Conservation (phyloP, 2,888 invertebrate species). For the Troglohyphantes excavatus region DNA sequence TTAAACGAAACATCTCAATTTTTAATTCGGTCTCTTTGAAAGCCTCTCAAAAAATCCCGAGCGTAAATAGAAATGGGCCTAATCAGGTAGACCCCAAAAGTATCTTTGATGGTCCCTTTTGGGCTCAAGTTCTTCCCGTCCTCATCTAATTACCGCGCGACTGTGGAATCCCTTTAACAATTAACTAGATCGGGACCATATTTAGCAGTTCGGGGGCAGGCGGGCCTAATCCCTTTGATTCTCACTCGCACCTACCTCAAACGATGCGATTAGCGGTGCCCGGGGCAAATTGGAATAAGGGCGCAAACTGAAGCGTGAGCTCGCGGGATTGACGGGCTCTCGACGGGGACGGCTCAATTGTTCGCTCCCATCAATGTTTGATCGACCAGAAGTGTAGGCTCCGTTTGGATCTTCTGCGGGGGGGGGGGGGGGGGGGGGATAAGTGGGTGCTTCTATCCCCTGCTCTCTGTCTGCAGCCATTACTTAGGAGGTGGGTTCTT, state of each 20-base stretch:
- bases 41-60: too few species aligned
- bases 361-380: conserved; percentile 77
- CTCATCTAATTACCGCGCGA: conserved; percentile 38
- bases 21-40: too few species aligned
- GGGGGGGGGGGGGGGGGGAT: too few species aligned
- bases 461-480: too few species aligned
- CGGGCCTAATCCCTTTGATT: conserved; percentile 62
- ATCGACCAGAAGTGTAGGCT: conserved; percentile 74
- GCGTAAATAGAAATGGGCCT: too few species aligned
- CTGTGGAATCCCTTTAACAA: conserved; percentile 58
- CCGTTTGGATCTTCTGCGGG: conserved; percentile 61
- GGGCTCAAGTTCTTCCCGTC: background rate
- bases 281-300: conserved; percentile 76
- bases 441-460: too few species aligned
- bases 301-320: conserved; percentile 72
- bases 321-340: conserved; percentile 70
- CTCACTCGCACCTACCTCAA: conserved; percentile 62
- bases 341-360: conserved; percentile 68
- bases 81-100: too few species aligned
- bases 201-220: conserved; percentile 52
- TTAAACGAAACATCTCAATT: too few species aligned
- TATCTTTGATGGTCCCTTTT: background rate
- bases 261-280: conserved; percentile 72
- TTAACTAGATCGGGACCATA: conserved; percentile 63
- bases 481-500: too few species aligned